Base-by-base conservation (phyloP, 2,113 vertebrate genomes). In the Corythornis cristatus region DNA sequence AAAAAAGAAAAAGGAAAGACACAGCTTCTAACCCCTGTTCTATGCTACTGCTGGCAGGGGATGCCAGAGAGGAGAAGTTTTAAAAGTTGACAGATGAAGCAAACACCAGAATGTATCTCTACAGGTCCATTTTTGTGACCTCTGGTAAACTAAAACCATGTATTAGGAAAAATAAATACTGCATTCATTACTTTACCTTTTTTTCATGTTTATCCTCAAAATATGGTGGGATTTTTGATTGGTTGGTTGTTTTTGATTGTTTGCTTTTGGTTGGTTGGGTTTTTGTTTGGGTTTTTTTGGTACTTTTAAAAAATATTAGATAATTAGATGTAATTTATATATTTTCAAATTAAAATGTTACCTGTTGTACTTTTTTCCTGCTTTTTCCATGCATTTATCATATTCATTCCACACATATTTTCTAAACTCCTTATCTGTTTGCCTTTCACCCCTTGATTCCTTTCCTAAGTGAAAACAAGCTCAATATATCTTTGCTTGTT, bases 121-220 rank as follows among this genome's bases (percentile, higher is more conserved):
- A 86, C 37, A 50, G 12, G n/a, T 88, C 29, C 29, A 7, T 72
- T 86, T 37, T 81, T 86, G 50, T 43, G 48, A 72, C 77, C 78
- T 65, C 51, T 60, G 58, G 67, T 90, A 89, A 91, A 83, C 74
- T 72, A 77, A 94, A 97, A n/a, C 78, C 9, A 70, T 83, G 58
- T 76, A 42, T 48, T 89, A 89, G 60, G 42, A 42, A 94, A 68
- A 95, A 96, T 89, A 71, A 93, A 87, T 65, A 78, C 7, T 86
- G 64, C n/a, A 65, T 86, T 88, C 68, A 86, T 80, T 86, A 51
- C 81, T 45, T 81, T 57, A 76, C 50, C 35, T 68, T 83, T 87
- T 87, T 92, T 72, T 28, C 29, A 83, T 84, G 70, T 86, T 71
- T 28, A 43, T 67, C 31, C 48, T 67, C 65, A 74, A 45, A 18